These are phyloP conservation scores for Danio jaintianensis DNA, from an alignment of 2,797 vertebrate genomes.

Conservation along the genomic window DNA sequence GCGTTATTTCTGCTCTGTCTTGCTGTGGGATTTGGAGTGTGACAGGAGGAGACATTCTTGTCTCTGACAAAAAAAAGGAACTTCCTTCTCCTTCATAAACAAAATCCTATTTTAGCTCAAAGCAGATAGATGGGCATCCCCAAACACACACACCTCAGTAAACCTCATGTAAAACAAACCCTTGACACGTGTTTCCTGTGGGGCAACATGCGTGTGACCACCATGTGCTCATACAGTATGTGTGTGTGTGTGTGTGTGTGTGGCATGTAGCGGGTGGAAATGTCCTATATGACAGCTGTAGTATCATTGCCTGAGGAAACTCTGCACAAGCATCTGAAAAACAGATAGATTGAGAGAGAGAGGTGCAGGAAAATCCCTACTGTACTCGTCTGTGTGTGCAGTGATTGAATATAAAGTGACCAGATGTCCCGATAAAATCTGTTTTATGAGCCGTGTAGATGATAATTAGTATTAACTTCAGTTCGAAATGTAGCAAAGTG, in stretches of 20 bases:
- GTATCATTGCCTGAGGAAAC: slow-evolving; percentile 63
- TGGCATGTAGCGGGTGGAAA: slow-evolving; percentile 64
- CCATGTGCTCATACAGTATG: slow-evolving; percentile 46
- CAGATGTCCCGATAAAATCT: slow-evolving; percentile 12
- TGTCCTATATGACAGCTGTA: slow-evolving; percentile 65
- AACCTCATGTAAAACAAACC: slow-evolving; percentile 21
- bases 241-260: slow-evolving; percentile 53
- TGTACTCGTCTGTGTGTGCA: slow-evolving; percentile 20
- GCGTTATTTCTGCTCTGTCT: slow-evolving; percentile 15
- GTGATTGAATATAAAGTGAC: slow-evolving; percentile 6
- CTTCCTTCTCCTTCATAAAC: background rate
- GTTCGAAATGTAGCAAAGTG: slow-evolving; percentile 14
- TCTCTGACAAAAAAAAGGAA: background rate
- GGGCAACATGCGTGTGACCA: slow-evolving; percentile 57
- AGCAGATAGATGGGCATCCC: background rate
- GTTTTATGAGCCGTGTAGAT: slow-evolving; percentile 16
- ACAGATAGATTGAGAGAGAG: slow-evolving; percentile 41
- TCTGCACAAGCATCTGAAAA: slow-evolving; percentile 65
- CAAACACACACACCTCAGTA: background rate
- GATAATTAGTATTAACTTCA: slow-evolving; percentile 14
- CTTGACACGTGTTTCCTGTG: slow-evolving; percentile 35
- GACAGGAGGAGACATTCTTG: slow-evolving; percentile 14
- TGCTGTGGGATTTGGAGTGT: slow-evolving; percentile 11
- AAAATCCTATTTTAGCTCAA: background rate
- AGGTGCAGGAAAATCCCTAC: slow-evolving; percentile 21